Conservation (phyloP, 1,140 invertebrate genomes). For the Lepeophtheirus salmonis region DNA sequence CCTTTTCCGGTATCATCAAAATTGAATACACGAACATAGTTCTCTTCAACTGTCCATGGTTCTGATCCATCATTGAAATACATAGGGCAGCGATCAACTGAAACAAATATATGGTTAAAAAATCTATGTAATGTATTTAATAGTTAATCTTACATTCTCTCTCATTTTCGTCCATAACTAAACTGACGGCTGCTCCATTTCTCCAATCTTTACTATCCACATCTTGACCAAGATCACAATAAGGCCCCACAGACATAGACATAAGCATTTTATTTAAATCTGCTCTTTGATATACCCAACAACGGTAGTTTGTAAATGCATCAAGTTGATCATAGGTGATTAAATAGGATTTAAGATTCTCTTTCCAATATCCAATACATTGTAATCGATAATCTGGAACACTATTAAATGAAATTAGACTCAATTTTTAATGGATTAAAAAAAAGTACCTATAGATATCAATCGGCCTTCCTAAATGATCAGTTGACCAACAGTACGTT, state of each 20-base stretch:
- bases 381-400: constrained; percentile 84
- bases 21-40: constrained; percentile 22
- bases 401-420: constrained; percentile 31
- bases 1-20: constrained; percentile 17
- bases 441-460: constrained; percentile 28
- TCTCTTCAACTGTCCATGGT: constrained; percentile 52
- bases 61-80: constrained; percentile 74
- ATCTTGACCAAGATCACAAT: constrained; percentile 72
- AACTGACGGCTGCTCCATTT: constrained; percentile 69
- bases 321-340: constrained; percentile 92
- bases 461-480: constrained; percentile 36
- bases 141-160: constrained; percentile 45
- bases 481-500: constrained; percentile 37
- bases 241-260: constrained; percentile 75
- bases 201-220: constrained; percentile 66
- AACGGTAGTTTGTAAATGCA: constrained; percentile 82
- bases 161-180: constrained; percentile 79
- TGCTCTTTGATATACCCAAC: constrained; percentile 56
- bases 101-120: not conserved
- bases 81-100: constrained; percentile 79
- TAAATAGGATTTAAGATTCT: constrained; percentile 88
- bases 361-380: constrained; percentile 94
- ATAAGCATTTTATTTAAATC: constrained; percentile 74
- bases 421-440: not conserved
- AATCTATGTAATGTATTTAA: not conserved